phyloP scores from a whole-genome alignment of 2,888 invertebrate species.

The Exocentrus adspersus region DNA sequence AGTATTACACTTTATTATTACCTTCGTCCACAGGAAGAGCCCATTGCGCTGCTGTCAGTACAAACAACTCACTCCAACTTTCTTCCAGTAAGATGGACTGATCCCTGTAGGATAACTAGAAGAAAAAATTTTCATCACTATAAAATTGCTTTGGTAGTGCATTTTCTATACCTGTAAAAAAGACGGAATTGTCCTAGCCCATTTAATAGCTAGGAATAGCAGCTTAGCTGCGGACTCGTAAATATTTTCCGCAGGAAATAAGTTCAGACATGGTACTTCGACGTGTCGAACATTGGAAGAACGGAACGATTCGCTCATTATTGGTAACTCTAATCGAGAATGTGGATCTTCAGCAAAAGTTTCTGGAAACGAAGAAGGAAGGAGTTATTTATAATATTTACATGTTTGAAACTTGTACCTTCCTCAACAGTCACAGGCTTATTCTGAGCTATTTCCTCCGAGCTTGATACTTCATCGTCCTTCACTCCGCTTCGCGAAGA shows the following conservation, averaged over 20 bases:
- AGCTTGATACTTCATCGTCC: constrained; percentile 81
- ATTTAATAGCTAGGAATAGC: constrained; percentile 80
- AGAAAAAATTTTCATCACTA: too few relatives aligned
- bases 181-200: constrained; percentile 81
- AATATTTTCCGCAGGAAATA: constrained; percentile 69
- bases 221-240: constrained; percentile 81
- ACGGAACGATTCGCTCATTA: constrained; percentile 48
- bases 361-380: constrained; percentile 25
- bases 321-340: constrained; percentile 55
- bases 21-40: constrained; percentile 79
- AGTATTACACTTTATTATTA: too few relatives aligned
- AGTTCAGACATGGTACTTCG: constrained; percentile 63
- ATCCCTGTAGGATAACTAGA: constrained; percentile 74
- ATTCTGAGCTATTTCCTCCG: constrained; percentile 70
- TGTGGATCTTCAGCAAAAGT: constrained; percentile 39
- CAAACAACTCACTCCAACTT: constrained; percentile 86
- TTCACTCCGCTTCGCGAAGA: constrained; percentile 62
- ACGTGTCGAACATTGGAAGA: constrained; percentile 48
- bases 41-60: constrained; percentile 85
- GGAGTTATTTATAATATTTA: too few relatives aligned
- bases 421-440: constrained; percentile 36
- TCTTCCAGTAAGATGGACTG: constrained; percentile 79
- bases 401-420: too few relatives aligned
- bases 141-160: too few relatives aligned
- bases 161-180: constrained; percentile 74